Conservation (phyloP, 2,888 invertebrate species). For the Branchipolynoe longqiensis region DNA sequence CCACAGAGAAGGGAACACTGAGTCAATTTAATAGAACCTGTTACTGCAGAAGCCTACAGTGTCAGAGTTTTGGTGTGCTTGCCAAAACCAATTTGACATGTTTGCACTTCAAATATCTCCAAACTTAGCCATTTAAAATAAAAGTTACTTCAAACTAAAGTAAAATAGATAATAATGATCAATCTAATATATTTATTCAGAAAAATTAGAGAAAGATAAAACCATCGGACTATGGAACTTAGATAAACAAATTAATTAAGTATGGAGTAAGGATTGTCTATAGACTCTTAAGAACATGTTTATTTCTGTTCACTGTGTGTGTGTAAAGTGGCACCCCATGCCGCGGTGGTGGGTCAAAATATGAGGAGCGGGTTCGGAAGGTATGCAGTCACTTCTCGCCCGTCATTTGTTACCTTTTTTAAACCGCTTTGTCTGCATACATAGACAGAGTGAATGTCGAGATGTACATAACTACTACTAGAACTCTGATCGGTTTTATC, state of each 20-base stretch:
- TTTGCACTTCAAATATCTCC: too few relatives aligned
- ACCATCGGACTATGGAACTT: too few relatives aligned
- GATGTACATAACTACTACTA: neutral
- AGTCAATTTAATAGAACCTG: too few relatives aligned
- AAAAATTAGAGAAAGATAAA: neutral
- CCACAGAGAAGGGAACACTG: too few relatives aligned
- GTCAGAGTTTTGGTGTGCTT: too few relatives aligned
- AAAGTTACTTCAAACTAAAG: neutral
- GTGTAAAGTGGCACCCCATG: neutral
- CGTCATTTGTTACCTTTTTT: neutral
- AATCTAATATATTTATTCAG: neutral
- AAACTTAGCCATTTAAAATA: too few relatives aligned
- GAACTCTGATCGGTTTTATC: neutral
- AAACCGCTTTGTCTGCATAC: conserved; percentile 36
- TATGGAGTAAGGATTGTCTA: too few relatives aligned
- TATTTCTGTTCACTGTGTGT: conserved; percentile 6
- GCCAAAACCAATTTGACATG: too few relatives aligned
- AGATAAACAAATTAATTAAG: too few relatives aligned
- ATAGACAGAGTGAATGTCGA: conserved; percentile 17
- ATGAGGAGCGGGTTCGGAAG: conserved; percentile 9
- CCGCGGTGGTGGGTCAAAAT: conserved; percentile 33
- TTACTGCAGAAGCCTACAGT: too few relatives aligned
- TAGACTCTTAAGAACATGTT: neutral
- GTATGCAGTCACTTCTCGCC: conserved; percentile 35
- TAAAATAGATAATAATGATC: neutral